Conservation (phyloP, 2,113 vertebrate species). For the Lophius piscatorius region DNA sequence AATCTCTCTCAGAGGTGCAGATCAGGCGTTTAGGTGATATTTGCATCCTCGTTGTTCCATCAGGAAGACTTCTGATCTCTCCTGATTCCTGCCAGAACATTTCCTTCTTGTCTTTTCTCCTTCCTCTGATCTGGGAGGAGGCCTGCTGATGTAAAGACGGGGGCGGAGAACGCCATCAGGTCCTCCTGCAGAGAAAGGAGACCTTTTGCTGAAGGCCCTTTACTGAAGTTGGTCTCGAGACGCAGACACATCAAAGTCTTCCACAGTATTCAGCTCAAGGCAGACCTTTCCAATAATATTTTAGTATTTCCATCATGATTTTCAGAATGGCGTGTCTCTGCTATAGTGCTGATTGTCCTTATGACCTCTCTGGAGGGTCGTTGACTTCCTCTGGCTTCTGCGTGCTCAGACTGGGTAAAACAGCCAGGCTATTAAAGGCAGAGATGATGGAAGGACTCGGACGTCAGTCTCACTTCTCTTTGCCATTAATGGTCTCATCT, state of each 20-base stretch:
- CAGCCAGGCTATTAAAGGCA: constrained; percentile 46
- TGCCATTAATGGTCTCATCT: constrained; percentile 41
- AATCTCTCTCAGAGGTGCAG: constrained; percentile 34
- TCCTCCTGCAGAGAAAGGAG: constrained; percentile 31
- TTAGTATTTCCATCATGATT: constrained; percentile 30
- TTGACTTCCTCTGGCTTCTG: constrained; percentile 45
- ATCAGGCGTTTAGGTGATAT: constrained; percentile 42
- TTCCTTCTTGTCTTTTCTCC: constrained; percentile 22
- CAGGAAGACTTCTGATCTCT: constrained; percentile 6
- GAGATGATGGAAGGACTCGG: constrained; percentile 48
- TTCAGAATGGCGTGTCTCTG: constrained; percentile 23
- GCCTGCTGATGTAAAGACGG: constrained; percentile 14
- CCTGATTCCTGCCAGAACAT: constrained; percentile 12
- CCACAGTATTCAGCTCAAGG: constrained; percentile 1
- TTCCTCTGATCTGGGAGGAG: constrained; percentile 19
- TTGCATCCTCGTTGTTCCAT: constrained; percentile 35
- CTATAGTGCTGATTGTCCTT: constrained; percentile 43
- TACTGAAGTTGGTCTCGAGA: constrained; percentile 55
- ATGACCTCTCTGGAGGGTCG: constrained; percentile 47
- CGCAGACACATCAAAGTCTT: constrained; percentile 32
- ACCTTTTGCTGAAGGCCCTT: constrained; percentile 28
- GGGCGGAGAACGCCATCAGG: constrained; percentile 15
- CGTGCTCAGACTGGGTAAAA: constrained; percentile 35
- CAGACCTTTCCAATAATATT: constrained; percentile 12
- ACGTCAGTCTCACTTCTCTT: constrained; percentile 34